Base-by-base conservation (phyloP, 2,888 invertebrate species). In the Coelinius sp. region DNA sequence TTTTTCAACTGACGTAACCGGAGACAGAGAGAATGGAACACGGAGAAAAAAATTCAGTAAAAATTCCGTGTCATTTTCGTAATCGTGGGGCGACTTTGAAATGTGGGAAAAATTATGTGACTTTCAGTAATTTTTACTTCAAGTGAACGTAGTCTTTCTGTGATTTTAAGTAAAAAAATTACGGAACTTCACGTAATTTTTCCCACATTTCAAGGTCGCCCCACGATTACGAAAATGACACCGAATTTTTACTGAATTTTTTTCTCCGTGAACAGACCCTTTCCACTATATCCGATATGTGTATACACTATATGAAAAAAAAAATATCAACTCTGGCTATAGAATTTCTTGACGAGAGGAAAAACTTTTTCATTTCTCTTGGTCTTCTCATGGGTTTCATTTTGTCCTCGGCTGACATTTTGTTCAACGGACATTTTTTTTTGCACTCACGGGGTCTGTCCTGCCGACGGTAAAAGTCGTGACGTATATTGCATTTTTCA, bases 401-500 rank as follows among this genome's bases (percentile, higher is more conserved):
- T 59, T 53, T 53, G 25, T 25, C 59, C 17, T 1, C 20, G 14
- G 31, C 12, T n/a, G 56, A 56, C 31, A 59, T 31, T n/a, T n/a
- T 31, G 59, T 53, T 49, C 46, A 20, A 4, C n/a, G 41, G 1
- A 41, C 2, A 1, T 5, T 41, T 41, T 41, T 41, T 41, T n/a
- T 20, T 49, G 12, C 12, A 20, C 46, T 49, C 20, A 6, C 20
- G 46, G 46, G 46, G 8, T 49, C 46, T 17, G 46, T 49, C 5
- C 17, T 14, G 17, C 46, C 46, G 46, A 17, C 17, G 20, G n/a
- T n/a, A n/a, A 3, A 20, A 49, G 46, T 49, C 46, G 20, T 44
- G 44, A 44, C 44, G 17, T 46, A 44, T 49, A 46, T 66, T 49
- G 31, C 49, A 22, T 52, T 66, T 10, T 66, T 66, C 35, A 25